phyloP scores from a whole-genome alignment of 2,113 vertebrate genomes.

The Syrmaticus mikado region DNA sequence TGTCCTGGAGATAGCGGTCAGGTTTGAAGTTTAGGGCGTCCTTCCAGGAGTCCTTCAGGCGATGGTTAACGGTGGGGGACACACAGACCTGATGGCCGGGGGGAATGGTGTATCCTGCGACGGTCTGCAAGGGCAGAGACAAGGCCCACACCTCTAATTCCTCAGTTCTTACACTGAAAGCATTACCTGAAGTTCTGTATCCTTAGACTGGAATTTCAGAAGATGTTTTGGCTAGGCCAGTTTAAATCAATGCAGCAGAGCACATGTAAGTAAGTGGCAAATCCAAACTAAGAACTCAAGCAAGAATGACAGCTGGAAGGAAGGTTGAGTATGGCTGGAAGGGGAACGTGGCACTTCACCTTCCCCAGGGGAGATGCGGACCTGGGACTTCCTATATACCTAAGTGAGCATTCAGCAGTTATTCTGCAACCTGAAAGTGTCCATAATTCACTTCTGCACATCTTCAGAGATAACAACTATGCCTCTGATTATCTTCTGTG shows the following conservation, averaged over 20 bases:
- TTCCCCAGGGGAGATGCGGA: background rate
- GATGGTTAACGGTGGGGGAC: slow-evolving; percentile 96
- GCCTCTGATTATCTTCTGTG: background rate
- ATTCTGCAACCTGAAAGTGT: too few relatives aligned
- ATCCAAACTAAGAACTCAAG: background rate
- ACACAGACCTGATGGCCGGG: slow-evolving; percentile 97
- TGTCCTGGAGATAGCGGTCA: slow-evolving; percentile 90
- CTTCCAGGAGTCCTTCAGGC: slow-evolving; percentile 88
- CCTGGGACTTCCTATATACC: background rate
- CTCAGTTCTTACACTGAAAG: background rate
- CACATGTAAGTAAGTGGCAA: background rate
- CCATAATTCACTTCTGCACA: background rate
- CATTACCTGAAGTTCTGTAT: background rate
- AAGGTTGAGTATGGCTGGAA: background rate
- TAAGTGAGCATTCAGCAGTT: background rate
- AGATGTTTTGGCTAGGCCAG: background rate
- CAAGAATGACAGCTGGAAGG: background rate
- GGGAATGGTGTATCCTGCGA: slow-evolving; percentile 91
- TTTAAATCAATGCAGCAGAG: background rate
- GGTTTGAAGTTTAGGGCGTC: slow-evolving; percentile 88
- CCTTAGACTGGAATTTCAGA: background rate
- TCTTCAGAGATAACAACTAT: background rate
- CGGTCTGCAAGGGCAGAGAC: slow-evolving; percentile 74
- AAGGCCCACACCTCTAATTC: background rate
- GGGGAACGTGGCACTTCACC: background rate